Evolutionary conservation across 2,888 invertebrate species (phyloP), one percentile per base, ranked within the genome.

Genomic region (Heliconius hortense): DNA sequence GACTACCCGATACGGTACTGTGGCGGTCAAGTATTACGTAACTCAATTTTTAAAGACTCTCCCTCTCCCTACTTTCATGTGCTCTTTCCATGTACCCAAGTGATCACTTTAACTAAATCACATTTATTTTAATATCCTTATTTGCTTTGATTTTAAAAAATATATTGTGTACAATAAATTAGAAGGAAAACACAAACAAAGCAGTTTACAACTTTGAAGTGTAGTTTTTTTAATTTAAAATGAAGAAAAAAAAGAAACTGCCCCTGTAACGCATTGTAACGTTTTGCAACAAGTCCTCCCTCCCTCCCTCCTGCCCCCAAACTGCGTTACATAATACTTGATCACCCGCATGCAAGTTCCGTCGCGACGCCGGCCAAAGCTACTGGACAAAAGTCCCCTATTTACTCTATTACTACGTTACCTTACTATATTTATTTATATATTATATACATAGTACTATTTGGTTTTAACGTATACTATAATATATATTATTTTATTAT

Each of bases 271-370:
- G 8, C 56, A 56, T n/a, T 56, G 10, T 10, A 56, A n/a, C n/a
- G 18, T n/a, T n/a, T 10, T 56, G n/a, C 53, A 21, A 7, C 53
- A 8, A 53, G 4, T 56, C 10, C 10, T n/a, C 56, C 56, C 18
- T n/a, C 56, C 8, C 8, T 2, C 21, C 53, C n/a, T n/a, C 8
- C 8, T 10, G 21, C 3, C 56, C 10, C 56, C n/a, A 48, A 56
- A 8, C 10, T 56, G n/a, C 56, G 56, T 56, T 56, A 56, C 21
- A 10, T 56, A 56, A 56, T 56, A 56, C 56, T 56, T 56, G 56
- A 56, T 21, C 56, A 21, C 53, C n/a, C n/a, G 64, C 80, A 82
- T 81, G 81, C 81, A 82, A 76, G 75, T 63, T 73, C 71, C 70
- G 62, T 31, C 48, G 53, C 48, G 28, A 56, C 69, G 69, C 53